phyloP scores from a whole-genome alignment of 2,888 invertebrate species.

The Cremastinae sp. region DNA sequence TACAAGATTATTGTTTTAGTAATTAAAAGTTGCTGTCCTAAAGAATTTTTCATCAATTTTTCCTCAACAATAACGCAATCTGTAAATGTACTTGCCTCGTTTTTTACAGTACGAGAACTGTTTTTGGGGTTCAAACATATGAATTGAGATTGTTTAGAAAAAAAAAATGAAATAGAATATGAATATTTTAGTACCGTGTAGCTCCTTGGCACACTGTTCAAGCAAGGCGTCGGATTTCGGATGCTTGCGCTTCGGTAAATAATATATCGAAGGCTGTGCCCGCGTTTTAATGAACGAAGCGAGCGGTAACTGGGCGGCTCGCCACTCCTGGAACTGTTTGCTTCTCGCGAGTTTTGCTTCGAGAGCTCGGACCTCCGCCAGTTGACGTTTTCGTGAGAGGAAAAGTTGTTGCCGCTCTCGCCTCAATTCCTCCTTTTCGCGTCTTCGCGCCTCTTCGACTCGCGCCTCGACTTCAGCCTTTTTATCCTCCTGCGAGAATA shows the following conservation, averaged over 20 bases:
- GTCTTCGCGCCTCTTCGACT: conserved; percentile 93
- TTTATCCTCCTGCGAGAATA: conserved; percentile 86
- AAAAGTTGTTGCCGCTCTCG: conserved; percentile 92
- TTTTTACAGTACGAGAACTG: too few relatives aligned
- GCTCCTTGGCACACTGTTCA: conserved; percentile 75
- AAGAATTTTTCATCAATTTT: too few relatives aligned
- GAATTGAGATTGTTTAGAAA: conserved; percentile 4
- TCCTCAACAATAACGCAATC: too few relatives aligned
- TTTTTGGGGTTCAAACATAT: neutral
- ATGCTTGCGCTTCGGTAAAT: conserved; percentile 90
- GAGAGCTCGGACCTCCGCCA: conserved; percentile 92
- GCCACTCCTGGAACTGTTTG: conserved; percentile 94
- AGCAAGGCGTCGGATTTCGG: conserved; percentile 74
- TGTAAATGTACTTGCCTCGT: too few relatives aligned
- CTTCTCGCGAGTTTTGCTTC: conserved; percentile 95
- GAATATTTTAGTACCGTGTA: conserved; percentile 76
- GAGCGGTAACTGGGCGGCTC: conserved; percentile 88
- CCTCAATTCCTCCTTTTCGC: conserved; percentile 92
- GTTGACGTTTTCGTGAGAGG: conserved; percentile 91
- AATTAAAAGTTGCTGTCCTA: too few relatives aligned
- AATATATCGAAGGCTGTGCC: conserved; percentile 93
- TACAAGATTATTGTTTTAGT: too few relatives aligned
- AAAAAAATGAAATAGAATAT: too few relatives aligned
- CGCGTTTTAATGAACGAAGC: conserved; percentile 93
- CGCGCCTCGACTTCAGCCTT: conserved; percentile 95